These are phyloP conservation scores for Heteractis magnifica DNA, from an alignment of 92 coral and sea anemone genomes.

Conservation along the genomic window DNA sequence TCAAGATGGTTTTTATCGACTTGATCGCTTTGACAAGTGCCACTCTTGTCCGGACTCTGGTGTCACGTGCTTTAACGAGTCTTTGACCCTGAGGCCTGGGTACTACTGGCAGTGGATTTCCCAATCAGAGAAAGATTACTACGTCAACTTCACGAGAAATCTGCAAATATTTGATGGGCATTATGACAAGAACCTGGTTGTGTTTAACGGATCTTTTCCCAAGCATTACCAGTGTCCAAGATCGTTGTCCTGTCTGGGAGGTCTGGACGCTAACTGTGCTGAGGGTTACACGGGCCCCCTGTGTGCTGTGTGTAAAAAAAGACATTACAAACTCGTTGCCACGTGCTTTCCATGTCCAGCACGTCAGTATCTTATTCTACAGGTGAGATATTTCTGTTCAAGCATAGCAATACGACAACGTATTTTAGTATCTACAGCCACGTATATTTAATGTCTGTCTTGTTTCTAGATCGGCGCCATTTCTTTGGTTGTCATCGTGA, in stretches of 20 bases:
- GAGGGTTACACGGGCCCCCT: conserved; percentile 49
- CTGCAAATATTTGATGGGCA: background rate
- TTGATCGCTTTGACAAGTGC: conserved; percentile 45
- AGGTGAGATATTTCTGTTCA: background rate
- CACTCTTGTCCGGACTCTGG: conserved; percentile 38
- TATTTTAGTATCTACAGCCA: background rate
- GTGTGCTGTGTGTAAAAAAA: conserved; percentile 44
- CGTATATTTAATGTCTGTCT: background rate
- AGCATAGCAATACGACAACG: background rate
- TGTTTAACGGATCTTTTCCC: conserved; percentile 54
- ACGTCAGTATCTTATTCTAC: conserved; percentile 17
- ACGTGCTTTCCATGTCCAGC: conserved; percentile 44
- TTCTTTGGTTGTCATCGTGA: conserved; percentile 22
- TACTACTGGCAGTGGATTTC: conserved; percentile 57
- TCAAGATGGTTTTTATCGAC: conserved; percentile 29
- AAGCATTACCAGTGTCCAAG: conserved; percentile 55
- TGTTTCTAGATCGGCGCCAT: background rate
- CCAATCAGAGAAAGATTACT: conserved; percentile 13
- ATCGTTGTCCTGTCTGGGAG: conserved; percentile 49
- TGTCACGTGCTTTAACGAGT: conserved; percentile 41
- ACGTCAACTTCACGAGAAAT: conserved; percentile 36
- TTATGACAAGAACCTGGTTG: conserved; percentile 24
- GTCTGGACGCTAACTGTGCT: conserved; percentile 12
- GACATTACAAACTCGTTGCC: conserved; percentile 31
- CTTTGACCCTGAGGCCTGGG: conserved; percentile 34